Evolutionary conservation across 2,797 vertebrate genomes (phyloP).

Genomic region (Pangasius macronema): DNA sequence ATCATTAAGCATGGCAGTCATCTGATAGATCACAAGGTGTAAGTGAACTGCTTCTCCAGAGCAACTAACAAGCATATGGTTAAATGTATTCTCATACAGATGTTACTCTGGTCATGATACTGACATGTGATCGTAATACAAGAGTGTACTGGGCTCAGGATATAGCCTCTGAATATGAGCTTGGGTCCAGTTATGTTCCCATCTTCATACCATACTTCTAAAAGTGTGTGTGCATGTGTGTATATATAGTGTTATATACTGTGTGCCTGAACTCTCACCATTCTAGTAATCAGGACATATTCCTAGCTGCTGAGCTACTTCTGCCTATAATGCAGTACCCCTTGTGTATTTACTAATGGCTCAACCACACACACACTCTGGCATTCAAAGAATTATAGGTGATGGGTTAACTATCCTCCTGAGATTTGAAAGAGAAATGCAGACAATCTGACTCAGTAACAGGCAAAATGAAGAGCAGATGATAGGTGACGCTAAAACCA

Average conservation of each 20-base stretch:
- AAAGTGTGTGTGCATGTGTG: not conserved
- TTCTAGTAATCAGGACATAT: not conserved
- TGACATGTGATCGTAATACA: not conserved
- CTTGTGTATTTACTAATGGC: slow-evolving; percentile 1
- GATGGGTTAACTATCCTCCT: slow-evolving; percentile 24
- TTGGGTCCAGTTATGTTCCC: not conserved
- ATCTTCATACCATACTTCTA: not conserved
- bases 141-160: not conserved
- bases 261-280: not conserved
- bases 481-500: not conserved
- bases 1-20: slow-evolving; percentile 18
- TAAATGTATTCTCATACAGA: not conserved
- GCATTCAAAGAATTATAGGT: slow-evolving; percentile 21
- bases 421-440: not conserved
- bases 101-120: not conserved
- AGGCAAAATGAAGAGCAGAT: slow-evolving; percentile 3
- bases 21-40: not conserved
- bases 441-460: not conserved
- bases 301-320: not conserved
- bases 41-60: not conserved
- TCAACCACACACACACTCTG: slow-evolving; percentile 3
- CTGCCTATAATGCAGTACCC: not conserved
- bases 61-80: not conserved
- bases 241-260: not conserved
- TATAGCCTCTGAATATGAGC: not conserved